phyloP scores from a whole-genome alignment of 2,113 vertebrate species.

The Cygnus buccinator region DNA sequence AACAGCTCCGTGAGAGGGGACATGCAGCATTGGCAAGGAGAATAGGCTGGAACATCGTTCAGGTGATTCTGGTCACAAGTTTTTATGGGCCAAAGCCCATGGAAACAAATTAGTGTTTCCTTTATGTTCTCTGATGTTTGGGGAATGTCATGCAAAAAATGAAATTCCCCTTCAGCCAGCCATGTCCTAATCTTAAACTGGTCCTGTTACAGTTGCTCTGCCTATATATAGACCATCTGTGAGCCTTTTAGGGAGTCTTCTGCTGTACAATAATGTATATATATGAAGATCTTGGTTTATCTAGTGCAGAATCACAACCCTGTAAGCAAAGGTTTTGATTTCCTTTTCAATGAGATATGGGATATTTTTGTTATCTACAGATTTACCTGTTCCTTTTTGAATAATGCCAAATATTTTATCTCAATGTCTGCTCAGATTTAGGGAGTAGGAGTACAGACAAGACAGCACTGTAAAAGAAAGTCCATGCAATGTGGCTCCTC shows the following conservation, averaged over 20 bases:
- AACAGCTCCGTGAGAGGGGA: not conserved
- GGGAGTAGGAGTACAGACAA: not conserved
- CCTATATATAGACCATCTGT: not conserved
- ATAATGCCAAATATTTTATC: not conserved
- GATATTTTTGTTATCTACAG: not conserved
- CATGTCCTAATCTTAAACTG: not conserved
- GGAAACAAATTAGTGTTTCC: not conserved
- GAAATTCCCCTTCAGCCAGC: not conserved
- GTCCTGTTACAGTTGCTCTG: not conserved
- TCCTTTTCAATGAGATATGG: not conserved
- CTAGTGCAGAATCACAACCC: not conserved
- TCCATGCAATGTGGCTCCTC: not conserved
- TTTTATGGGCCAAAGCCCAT: not conserved
- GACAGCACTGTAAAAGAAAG: not conserved
- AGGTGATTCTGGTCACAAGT: not conserved
- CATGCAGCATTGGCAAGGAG: not conserved
- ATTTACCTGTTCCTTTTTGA: not conserved
- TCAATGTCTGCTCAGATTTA: not conserved
- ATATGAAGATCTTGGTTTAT: not conserved
- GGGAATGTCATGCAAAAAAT: not conserved
- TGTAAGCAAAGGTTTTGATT: not conserved
- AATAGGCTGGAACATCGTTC: not conserved
- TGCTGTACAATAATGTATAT: not conserved
- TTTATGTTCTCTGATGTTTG: not conserved
- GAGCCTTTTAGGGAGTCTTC: not conserved